Conservation (phyloP, 1,140 invertebrate species). For the Panulirus ornatus region DNA sequence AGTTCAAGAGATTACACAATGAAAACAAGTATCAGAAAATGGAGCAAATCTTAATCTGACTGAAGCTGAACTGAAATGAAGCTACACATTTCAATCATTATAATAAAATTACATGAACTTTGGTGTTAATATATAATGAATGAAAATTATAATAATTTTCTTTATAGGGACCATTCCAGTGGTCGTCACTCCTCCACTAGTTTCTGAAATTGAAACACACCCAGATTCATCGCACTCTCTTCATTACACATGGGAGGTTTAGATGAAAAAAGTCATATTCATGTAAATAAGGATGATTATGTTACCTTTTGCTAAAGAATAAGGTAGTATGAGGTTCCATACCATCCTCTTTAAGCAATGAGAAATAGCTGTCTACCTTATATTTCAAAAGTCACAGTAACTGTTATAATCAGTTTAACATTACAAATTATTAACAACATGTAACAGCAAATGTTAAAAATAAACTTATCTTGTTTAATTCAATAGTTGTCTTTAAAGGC, state of each 20-base stretch:
- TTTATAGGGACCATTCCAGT: background rate
- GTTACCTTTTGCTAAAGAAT: background rate
- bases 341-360: background rate
- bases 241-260: background rate
- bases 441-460: background rate
- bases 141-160: background rate
- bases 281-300: too few species aligned
- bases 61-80: background rate
- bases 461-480: background rate
- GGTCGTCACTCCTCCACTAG: background rate
- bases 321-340: background rate
- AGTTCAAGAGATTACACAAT: background rate
- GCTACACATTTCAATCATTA: background rate
- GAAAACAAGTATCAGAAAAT: background rate
- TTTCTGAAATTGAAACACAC: constrained; percentile 6
- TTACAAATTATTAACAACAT: constrained; percentile 11
- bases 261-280: background rate
- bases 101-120: background rate
- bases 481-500: background rate
- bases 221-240: background rate
- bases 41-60: background rate
- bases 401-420: background rate
- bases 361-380: background rate
- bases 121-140: background rate
- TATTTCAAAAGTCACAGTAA: background rate